Evolutionary conservation across 2,113 vertebrate genomes (phyloP), one percentile per base, ranked within the genome.

Genomic region (Bucco capensis): DNA sequence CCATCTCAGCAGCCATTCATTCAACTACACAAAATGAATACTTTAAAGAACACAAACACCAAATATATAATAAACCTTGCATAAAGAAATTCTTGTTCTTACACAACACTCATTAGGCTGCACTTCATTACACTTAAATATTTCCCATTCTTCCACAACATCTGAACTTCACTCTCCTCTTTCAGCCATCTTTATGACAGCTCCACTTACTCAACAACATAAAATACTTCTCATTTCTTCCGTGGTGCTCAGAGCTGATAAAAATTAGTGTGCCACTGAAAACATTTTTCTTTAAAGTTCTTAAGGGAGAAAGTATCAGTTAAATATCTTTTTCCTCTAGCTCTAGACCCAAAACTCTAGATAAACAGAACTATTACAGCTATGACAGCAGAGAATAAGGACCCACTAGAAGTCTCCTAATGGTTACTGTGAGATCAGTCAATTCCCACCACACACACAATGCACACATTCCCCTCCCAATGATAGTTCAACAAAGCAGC

Each of bases 231-330:
- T 88, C 5, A 1, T 14, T 56, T 23, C 40, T 61, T 51, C 27
- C 92, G 66, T 57, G 61, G 66, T 79, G 57, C 71, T 92, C 74
- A 89, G 70, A 90, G 74, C 46, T 90, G 84, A 89, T 65, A 88
- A 84, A 93, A 83, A 86, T 82, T 88, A 84, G 40, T 7, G n/a
- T 47, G 53, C 24, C 87, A 46, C 54, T 31, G 70, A 73, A 86
- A 91, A 70, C 54, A 79, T 86, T 77, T 61, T 78, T 79, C 50
- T 69, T 77, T 30, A 9, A 58, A 74, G 28, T 47, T 81, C 60
- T 90, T 71, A 42, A 57, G 33, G 64, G 42, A 92, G 42, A 86
- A 84, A 70, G 33, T 35, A 85, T 38, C 46, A 60, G 61, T 40
- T 70, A 76, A 81, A 38, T 22, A 62, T 27, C 65, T 78, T 88